Evolutionary conservation across 2,888 invertebrate species (phyloP).

Genomic region (Chrysopilus asiliformis): DNA sequence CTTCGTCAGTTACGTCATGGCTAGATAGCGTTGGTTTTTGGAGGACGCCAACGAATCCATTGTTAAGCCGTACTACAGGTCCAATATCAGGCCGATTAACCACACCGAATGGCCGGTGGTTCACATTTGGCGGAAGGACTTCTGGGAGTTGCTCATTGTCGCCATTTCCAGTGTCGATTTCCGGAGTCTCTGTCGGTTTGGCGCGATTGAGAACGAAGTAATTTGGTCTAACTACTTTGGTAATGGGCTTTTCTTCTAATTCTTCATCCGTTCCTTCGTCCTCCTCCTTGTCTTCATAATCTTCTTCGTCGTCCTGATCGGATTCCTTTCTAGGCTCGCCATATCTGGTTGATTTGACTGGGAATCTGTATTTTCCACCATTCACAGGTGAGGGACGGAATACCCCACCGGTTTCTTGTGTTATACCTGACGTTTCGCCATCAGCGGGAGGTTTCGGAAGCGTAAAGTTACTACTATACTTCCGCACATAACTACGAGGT

Average conservation of each 20-base stretch:
- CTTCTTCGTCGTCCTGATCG: constrained; percentile 6
- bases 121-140: neutral
- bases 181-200: neutral
- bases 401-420: too few species aligned
- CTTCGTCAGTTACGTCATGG: constrained; percentile 14
- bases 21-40: too few species aligned
- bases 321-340: neutral
- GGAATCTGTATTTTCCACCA: too few species aligned
- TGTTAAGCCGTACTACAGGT: constrained; percentile 9
- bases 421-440: neutral
- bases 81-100: too few species aligned
- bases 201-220: constrained; percentile 5
- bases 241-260: constrained; percentile 4
- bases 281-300: constrained; percentile 7
- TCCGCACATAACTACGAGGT: constrained; percentile 15
- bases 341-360: too few species aligned
- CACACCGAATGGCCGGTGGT: too few species aligned
- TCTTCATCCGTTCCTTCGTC: constrained; percentile 5
- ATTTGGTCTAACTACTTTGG: constrained; percentile 5
- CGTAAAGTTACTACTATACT: constrained; percentile 15
- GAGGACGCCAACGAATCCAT: constrained; percentile 14
- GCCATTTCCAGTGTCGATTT: constrained; percentile 1
- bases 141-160: neutral
- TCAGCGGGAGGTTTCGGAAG: constrained; percentile 11
- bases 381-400: too few species aligned